Evolutionary conservation across 53 echinoderm and acorn worm species (phyloP), one percentile per base, ranked within the genome.

Genomic region (Astropecten irregularis): DNA sequence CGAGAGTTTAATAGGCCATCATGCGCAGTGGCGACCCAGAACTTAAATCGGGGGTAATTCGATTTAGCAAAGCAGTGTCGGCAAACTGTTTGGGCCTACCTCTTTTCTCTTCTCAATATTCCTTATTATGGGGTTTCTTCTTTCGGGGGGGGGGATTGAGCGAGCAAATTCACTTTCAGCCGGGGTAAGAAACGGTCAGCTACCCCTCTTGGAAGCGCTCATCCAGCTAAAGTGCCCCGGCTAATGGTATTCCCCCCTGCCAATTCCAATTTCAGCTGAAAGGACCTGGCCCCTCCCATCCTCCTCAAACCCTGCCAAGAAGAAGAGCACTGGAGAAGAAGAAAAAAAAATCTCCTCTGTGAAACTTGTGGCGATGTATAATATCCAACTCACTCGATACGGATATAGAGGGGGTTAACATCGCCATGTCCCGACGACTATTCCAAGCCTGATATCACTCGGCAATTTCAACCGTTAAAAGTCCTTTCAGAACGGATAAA

Each of bases 1-100:
- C 54, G 86, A 85, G 74, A 55, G 61, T 74, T 66, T 76, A 85
- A 85, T 85, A 74, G 74, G 40, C 85, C 76, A 85, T 73, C 64
- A 30, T 37, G 54, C 28, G 9, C 51, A 74, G 66, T 56, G 66
- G 74, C 54, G 86, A 76, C 76, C 64, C 86, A 49, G 65, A 74
- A 76, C 73, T 66, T 27, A 11, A 53, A 74, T 73, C 61, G 73
- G 67, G 70, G 49, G 32, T 73, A 85, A 85, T 85, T 85, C 44
- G 76, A 85, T 85, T 85, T 76, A 30, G 36, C n/a, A 25, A 66
- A 30, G 36, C n/a, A 25, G 52, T 52, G 79, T 79, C 79, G 49
- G 79, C 29, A 56, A 79, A 62, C 62, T 57, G 62, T 79, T 71
- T 39, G 21, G 60, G 46, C 59, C 47, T 44, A 31, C 47, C 61